Conservation (phyloP, 2,888 invertebrate genomes). For the Chymomyza amoena region DNA sequence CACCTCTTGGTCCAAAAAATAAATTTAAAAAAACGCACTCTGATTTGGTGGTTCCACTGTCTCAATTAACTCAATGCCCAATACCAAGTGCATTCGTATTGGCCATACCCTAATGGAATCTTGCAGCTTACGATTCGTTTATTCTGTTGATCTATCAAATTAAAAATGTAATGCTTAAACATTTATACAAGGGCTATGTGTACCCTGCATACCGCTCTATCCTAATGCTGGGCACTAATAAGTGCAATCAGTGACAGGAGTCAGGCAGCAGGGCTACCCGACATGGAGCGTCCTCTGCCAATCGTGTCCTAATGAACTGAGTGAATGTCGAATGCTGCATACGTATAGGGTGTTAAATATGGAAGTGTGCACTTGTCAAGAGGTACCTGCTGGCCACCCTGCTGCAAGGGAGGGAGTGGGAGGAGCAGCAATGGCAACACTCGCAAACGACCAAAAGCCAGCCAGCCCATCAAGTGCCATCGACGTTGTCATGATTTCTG, state of each 20-base stretch:
- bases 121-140: conserved; percentile 73
- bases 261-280: conserved; percentile 4
- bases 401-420: too few species aligned
- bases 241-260: conserved; percentile 61
- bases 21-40: not conserved
- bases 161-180: conserved; percentile 74
- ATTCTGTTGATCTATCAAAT: conserved; percentile 77
- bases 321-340: not conserved
- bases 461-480: conserved; percentile 58
- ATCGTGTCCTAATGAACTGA: conserved; percentile 68
- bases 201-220: not conserved
- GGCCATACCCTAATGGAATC: not conserved
- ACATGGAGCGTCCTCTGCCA: conserved; percentile 16
- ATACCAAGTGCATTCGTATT: conserved; percentile 17
- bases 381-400: not conserved
- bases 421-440: conserved; percentile 1
- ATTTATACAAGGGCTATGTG: conserved; percentile 55
- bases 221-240: conserved; percentile 45
- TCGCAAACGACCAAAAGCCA: not conserved
- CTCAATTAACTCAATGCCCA: not conserved
- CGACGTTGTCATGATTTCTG: conserved; percentile 73
- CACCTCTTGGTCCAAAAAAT: not conserved
- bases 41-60: not conserved
- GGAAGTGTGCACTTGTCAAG: not conserved
- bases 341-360: not conserved